Evolutionary conservation across 2,797 vertebrate species (phyloP).

Genomic region (Enteromius unitaeniatus): DNA sequence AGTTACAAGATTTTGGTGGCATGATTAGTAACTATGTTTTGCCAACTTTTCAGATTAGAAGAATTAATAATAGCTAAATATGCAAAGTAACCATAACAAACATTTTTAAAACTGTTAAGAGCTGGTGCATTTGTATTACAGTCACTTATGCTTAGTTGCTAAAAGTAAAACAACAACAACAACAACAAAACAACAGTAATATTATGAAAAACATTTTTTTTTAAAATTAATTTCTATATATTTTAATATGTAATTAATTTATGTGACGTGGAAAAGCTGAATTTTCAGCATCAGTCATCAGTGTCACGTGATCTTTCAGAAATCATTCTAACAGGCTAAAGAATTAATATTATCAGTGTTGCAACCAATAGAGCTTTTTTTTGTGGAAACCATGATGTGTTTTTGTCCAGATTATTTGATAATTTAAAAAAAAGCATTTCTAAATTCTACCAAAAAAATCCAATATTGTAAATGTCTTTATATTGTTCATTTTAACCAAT

Average conservation of each 20-base stretch:
- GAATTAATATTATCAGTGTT: background rate
- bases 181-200: background rate
- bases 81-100: constrained; percentile 3
- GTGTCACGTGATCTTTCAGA: background rate
- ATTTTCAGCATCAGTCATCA: background rate
- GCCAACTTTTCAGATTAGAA: constrained; percentile 14
- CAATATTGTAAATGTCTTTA: background rate
- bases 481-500: background rate
- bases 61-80: constrained; percentile 2
- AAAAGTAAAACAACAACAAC: no score
- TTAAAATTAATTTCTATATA: background rate
- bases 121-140: background rate
- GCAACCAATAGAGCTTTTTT: background rate
- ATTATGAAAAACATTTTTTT: background rate
- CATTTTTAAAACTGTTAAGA: background rate
- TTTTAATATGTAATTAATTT: background rate
- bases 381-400: background rate
- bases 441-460: background rate
- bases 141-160: background rate
- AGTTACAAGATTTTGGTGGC: background rate
- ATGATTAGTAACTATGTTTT: background rate
- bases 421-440: background rate
- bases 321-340: background rate
- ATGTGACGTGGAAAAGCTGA: background rate
- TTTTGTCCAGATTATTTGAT: background rate